Conservation (phyloP, 2,888 invertebrate species). For the Himalopsyche tibetana region DNA sequence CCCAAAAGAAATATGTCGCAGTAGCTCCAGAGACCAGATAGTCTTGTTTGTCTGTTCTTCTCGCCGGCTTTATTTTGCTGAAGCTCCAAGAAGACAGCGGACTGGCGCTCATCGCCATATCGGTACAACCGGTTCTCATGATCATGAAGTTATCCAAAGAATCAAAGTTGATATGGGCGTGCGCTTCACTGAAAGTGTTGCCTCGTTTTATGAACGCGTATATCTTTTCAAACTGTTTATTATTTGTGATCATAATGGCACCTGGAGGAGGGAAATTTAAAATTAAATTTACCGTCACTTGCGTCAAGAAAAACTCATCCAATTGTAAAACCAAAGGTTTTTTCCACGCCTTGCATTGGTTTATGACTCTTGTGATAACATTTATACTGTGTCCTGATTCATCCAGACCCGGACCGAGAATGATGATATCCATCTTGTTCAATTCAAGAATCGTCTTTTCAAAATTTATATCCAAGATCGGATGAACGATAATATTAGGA, state of each 20-base stretch:
- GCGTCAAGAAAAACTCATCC: slow-evolving; percentile 79
- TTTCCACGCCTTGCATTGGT: slow-evolving; percentile 77
- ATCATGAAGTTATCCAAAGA: slow-evolving; percentile 68
- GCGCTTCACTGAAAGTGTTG: slow-evolving; percentile 74
- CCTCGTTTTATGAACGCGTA: slow-evolving; percentile 73
- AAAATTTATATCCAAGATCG: slow-evolving; percentile 76
- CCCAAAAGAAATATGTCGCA: slow-evolving; percentile 57
- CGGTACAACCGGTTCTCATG: slow-evolving; percentile 57
- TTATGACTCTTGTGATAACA: slow-evolving; percentile 81
- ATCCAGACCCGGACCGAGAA: slow-evolving; percentile 56
- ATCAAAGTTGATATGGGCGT: slow-evolving; percentile 72
- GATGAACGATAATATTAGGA: slow-evolving; percentile 98
- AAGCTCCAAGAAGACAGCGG: slow-evolving; percentile 52
- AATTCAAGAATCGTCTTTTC: slow-evolving; percentile 2
- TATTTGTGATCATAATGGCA: slow-evolving; percentile 92
- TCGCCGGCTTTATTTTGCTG: background rate
- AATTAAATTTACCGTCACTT: slow-evolving; percentile 80
- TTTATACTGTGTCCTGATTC: slow-evolving; percentile 80
- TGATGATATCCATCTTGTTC: slow-evolving; percentile 48
- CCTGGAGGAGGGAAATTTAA: slow-evolving; percentile 81
- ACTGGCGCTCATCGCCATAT: slow-evolving; percentile 51
- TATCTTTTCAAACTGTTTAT: slow-evolving; percentile 89
- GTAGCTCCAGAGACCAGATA: slow-evolving; percentile 54
- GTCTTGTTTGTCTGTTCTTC: slow-evolving; percentile 52
- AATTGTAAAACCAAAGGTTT: slow-evolving; percentile 77